Conservation (phyloP, 2,888 invertebrate genomes). For the Hofmannophila pseudospretella region DNA sequence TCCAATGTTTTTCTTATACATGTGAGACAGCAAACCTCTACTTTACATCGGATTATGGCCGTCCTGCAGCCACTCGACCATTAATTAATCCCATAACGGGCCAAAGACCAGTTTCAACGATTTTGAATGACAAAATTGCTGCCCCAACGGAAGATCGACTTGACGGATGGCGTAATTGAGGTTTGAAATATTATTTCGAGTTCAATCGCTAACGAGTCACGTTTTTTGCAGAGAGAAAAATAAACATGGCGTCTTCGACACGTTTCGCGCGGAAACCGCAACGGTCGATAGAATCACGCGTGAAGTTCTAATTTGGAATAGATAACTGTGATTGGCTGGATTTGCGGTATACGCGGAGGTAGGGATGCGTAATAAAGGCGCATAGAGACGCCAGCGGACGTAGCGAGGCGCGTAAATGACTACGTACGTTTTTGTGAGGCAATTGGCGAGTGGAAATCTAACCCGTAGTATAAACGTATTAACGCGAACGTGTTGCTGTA, state of each 20-base stretch:
- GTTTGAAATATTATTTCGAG: constrained; percentile 52
- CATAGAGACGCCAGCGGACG: constrained; percentile 41
- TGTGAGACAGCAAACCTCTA: constrained; percentile 34
- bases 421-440: constrained; percentile 40
- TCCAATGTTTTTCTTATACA: constrained; percentile 52
- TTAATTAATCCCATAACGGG: constrained; percentile 64
- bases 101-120: constrained; percentile 36
- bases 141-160: constrained; percentile 33
- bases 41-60: constrained; percentile 58
- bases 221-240: constrained; percentile 15
- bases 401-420: constrained; percentile 38
- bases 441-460: constrained; percentile 40
- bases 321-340: constrained; percentile 56
- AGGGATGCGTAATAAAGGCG: constrained; percentile 37
- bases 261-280: constrained; percentile 35
- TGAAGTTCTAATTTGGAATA: constrained; percentile 58
- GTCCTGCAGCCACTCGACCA: constrained; percentile 34
- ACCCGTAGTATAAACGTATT: constrained; percentile 38
- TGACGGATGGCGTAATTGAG: constrained; percentile 60
- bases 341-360: constrained; percentile 18
- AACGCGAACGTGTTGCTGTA: constrained; percentile 35
- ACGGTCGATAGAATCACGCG: constrained; percentile 41
- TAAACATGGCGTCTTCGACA: constrained; percentile 15
- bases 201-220: constrained; percentile 39
- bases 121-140: constrained; percentile 66